phyloP scores from a whole-genome alignment of 2,888 invertebrate genomes.

The Nyleta sp. region DNA sequence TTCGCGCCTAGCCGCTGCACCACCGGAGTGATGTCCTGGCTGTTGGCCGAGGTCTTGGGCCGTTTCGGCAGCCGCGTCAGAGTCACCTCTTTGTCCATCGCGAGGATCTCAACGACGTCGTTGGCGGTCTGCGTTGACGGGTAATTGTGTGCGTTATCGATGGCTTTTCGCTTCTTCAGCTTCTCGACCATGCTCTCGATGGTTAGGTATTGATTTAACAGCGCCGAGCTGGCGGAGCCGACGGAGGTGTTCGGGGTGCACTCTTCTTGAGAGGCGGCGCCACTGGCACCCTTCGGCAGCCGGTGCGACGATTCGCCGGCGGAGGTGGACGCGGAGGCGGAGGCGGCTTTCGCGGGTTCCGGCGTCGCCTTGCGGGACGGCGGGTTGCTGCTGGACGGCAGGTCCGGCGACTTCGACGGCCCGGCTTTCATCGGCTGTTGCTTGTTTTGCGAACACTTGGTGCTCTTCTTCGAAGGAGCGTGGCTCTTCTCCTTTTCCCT shows the following conservation, averaged over 20 bases:
- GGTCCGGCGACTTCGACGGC: constrained; percentile 53
- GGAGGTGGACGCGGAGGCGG: no score
- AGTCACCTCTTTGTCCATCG: constrained; percentile 85
- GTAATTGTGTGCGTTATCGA: constrained; percentile 73
- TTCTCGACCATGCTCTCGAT: constrained; percentile 79
- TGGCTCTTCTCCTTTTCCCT: constrained; percentile 78
- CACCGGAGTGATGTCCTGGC: constrained; percentile 85
- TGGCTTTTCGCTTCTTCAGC: constrained; percentile 78
- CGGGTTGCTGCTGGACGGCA: constrained; percentile 44
- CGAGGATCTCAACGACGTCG: constrained; percentile 81
- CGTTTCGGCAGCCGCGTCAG: constrained; percentile 84
- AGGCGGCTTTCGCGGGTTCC: constrained; percentile 51
- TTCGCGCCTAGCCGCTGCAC: constrained; percentile 89
- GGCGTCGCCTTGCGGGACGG: constrained; percentile 67
- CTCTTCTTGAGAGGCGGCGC: constrained; percentile 53
- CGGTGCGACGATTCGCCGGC: no score
- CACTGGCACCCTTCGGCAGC: no score
- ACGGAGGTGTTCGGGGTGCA: constrained; percentile 10
- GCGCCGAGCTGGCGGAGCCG: constrained; percentile 64
- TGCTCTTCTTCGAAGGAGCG: constrained; percentile 76
- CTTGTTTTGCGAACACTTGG: constrained; percentile 71
- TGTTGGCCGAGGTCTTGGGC: constrained; percentile 79
- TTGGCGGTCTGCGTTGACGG: constrained; percentile 66
- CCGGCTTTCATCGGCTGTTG: constrained; percentile 22
- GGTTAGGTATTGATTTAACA: constrained; percentile 72